Evolutionary conservation across 1,140 invertebrate species (phyloP), one percentile per base, ranked within the genome.

Genomic region (Acromyrmex charruanus): DNA sequence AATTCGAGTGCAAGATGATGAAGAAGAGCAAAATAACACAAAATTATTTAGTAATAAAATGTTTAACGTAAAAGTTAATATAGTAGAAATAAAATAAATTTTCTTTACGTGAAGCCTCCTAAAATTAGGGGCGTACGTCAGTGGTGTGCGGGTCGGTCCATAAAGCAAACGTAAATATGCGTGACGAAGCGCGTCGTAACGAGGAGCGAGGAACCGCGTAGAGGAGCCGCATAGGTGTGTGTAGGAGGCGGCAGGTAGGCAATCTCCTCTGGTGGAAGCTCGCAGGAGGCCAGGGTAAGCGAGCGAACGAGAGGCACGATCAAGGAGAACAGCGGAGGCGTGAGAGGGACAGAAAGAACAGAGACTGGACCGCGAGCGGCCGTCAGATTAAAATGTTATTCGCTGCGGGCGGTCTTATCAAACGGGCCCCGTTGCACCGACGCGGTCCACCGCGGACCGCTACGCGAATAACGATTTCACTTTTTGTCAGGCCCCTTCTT

Each of bases 341-440:
- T 58, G 68, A 86, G 81, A 77, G 65, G 21, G 66, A 84, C 21
- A 21, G 77, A 66, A 28, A 10, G 55, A 82, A 39, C 21, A 75
- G 28, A 35, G 75, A 71, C 35, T 68, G 84, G 69, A 81, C 61
- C 39, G 77, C 77, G 87, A 77, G 86, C 77, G 85, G 74, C 79
- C 75, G 90, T 81, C 81, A 85, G 90, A 92, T 92, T 91, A 92
- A 92, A 92, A 91, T 90, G 91, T 92, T 92, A 91, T 91, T 92
- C 90, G 81, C 91, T 59, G 85, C 88, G 87, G 90, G 90, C 89
- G 90, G 90, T 89, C 91, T 89, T 92, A 92, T 92, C 91, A 90
- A 90, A 90, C 89, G 87, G 80, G 35, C 18, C 90, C 88, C 88
- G 80, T 82, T 88, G 82, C 69, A 88, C 69, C 88, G 82, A 66